These are phyloP conservation scores for Caenorhabditis doughertyi DNA, from an alignment of 2,888 invertebrate species.

Conservation along the genomic window DNA sequence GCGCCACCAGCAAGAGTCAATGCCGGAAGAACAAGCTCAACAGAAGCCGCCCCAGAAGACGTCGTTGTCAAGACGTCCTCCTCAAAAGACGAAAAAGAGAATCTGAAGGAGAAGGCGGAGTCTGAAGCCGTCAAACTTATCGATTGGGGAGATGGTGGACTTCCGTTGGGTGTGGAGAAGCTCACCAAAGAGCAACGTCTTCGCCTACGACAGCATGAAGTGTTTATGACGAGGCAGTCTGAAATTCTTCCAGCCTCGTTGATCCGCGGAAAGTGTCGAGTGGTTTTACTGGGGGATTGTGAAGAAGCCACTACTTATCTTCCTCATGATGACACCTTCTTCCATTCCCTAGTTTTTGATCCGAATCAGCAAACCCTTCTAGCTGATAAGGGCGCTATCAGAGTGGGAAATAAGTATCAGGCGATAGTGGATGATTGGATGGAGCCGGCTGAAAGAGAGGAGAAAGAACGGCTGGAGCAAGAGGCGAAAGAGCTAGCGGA, in stretches of 20 bases:
- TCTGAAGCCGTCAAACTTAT: constrained; percentile 31
- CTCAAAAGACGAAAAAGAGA: constrained; percentile 27
- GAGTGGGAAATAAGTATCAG: constrained; percentile 95
- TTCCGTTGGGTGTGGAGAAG: constrained; percentile 74
- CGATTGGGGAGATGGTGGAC: constrained; percentile 83
- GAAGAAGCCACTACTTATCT: constrained; percentile 97
- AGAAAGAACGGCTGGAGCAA: constrained; percentile 44
- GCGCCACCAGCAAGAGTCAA: constrained; percentile 10
- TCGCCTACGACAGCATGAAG: constrained; percentile 89
- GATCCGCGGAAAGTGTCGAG: constrained; percentile 97
- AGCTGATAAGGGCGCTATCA: constrained; percentile 95
- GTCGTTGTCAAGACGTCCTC: neutral
- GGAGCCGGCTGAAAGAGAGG: constrained; percentile 57
- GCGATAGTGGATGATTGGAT: constrained; percentile 84
- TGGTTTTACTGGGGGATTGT: constrained; percentile 98
- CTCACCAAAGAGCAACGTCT: constrained; percentile 70
- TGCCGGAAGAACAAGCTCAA: constrained; percentile 26
- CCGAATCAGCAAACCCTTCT: constrained; percentile 98
- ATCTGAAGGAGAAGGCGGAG: constrained; percentile 62
- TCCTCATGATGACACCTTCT: constrained; percentile 95
- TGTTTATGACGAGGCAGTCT: constrained; percentile 95
- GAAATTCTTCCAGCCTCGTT: constrained; percentile 98
- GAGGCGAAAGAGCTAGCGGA: constrained; percentile 11
- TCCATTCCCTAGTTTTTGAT: constrained; percentile 99
- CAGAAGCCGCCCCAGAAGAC: constrained; percentile 13